Evolutionary conservation across 1,140 invertebrate genomes (phyloP).

Genomic region (Conopomorpha cramerella): DNA sequence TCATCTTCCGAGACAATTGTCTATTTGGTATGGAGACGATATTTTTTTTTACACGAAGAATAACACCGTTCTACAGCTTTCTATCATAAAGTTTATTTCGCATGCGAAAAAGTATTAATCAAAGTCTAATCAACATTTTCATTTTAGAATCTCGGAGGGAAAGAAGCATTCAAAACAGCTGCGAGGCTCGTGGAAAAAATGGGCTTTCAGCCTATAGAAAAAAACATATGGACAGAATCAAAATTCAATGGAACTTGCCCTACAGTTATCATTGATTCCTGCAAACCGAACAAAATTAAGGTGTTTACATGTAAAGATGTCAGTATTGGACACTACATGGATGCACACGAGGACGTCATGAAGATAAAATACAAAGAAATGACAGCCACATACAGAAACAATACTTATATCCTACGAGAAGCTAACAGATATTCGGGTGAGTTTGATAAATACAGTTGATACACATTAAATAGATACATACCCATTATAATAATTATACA

Average conservation of each 20-base stretch:
- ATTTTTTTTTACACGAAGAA: no score
- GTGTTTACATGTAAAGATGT: constrained; percentile 63
- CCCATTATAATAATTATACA: no score
- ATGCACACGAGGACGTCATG: constrained; percentile 62
- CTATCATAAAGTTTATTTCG: no score
- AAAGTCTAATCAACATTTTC: no score
- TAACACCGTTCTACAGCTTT: no score
- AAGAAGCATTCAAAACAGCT: constrained; percentile 53
- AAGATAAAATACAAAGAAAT: constrained; percentile 58
- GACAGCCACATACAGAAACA: constrained; percentile 50
- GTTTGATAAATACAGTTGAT: no score
- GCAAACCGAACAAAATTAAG: constrained; percentile 50
- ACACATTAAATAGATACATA: no score
- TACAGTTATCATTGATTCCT: constrained; percentile 55
- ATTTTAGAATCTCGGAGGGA: constrained; percentile 54
- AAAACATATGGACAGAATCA: constrained; percentile 60
- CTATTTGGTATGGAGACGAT: no score
- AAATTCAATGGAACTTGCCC: constrained; percentile 60
- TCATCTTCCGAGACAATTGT: no score
- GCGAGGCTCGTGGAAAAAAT: constrained; percentile 49
- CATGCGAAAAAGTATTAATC: no score
- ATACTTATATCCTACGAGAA: constrained; percentile 55
- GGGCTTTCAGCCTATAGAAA: constrained; percentile 48
- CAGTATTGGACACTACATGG: constrained; percentile 58
- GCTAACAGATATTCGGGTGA: constrained; percentile 63